Evolutionary conservation across 2,888 invertebrate genomes (phyloP), one percentile per base, ranked within the genome.

Genomic region (Aromia moschata): DNA sequence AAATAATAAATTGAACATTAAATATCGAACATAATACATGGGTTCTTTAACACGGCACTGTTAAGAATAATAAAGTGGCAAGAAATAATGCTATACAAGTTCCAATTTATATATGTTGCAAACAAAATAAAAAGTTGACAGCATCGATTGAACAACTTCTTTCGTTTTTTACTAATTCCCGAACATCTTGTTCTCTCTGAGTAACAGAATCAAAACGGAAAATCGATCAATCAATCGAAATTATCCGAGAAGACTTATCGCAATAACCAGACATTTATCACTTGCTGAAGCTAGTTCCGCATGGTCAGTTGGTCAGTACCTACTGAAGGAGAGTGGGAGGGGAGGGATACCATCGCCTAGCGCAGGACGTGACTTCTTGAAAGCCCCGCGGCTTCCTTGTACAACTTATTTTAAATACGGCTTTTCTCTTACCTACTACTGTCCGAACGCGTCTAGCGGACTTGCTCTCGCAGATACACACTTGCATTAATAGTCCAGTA

Each of bases 251-350:
- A 31, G 17, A 52, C 16, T 41, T 31, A 41, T 52, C 41, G 16
- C 41, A 41, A 40, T 37, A 44, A 44, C 25, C 38, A 61, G 64
- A 70, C 70, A 71, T 71, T 71, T 71, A 71, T 71, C 70, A 71
- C 66, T 70, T 66, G 64, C 47, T 51, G 51, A 66, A 47, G 65
- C 58, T 41, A 71, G 70, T 70, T 71, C 71, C 71, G 70, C 67
- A 70, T 71, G 71, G 71, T 71, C 71, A 71, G 71, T 71, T 71
- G 71, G 69, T 70, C 71, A 71, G 62, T 64, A 67, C 65, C n/a
- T n/a, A n/a, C n/a, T 62, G 58, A 60, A 47, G 64, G 62, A 58
- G 61, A 61, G 62, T 54, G 62, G 60, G 60, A 49, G 52, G 33
- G 49, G 61, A 55, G n/a, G n/a, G n/a, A n/a, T n/a, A n/a, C n/a